Conservation (phyloP, 2,888 invertebrate genomes). For the Athrips mouffetella region DNA sequence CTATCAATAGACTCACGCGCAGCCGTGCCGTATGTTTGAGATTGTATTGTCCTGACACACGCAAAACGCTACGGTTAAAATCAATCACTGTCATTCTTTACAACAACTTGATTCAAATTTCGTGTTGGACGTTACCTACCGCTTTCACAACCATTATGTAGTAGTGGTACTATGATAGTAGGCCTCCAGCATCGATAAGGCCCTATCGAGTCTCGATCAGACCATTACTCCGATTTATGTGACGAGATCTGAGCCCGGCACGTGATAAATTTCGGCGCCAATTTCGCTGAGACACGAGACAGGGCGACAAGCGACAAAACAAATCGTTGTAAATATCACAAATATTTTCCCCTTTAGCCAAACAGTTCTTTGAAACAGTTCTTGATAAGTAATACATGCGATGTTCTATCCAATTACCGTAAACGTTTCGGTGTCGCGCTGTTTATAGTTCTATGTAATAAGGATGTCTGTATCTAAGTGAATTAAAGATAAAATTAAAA, state of each 20-base stretch:
- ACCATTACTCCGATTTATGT: conserved; percentile 61
- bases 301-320: conserved; percentile 29
- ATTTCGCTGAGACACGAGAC: conserved; percentile 40
- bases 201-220: conserved; percentile 50
- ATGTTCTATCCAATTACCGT: conserved; percentile 31
- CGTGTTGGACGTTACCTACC: conserved; percentile 31
- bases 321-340: conserved; percentile 37
- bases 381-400: conserved; percentile 39
- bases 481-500: too few species aligned
- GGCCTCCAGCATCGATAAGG: conserved; percentile 43
- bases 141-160: conserved; percentile 58
- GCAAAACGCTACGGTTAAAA: conserved; percentile 36
- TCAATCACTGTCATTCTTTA: conserved; percentile 48
- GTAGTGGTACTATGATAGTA: conserved; percentile 42
- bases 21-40: too few species aligned
- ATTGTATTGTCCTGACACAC: conserved; percentile 5
- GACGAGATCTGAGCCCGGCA: conserved; percentile 51
- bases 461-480: too few species aligned
- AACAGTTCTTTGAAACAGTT: too few species aligned
- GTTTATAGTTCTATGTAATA: not conserved
- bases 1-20: conserved; percentile 29
- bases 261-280: conserved; percentile 52
- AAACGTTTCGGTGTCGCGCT: not conserved
- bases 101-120: conserved; percentile 33
- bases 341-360: conserved; percentile 29